Percentiles rank a stretch among this genome's conserved stretches.
phyloP scores from a whole-genome alignment of 2,888 invertebrate species.

The Thyatira batis region DNA sequence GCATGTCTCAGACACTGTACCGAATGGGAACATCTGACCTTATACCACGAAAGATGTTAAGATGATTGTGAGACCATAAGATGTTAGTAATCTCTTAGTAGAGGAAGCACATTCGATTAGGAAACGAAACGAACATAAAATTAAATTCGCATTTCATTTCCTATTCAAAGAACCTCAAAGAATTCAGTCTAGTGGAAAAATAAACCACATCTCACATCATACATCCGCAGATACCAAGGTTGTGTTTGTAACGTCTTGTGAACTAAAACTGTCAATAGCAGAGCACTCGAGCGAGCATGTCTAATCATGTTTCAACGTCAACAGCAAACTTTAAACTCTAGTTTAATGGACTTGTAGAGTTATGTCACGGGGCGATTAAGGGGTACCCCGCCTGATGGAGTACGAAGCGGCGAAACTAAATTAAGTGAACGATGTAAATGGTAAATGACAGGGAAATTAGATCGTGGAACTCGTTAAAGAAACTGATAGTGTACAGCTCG shows the following conservation, averaged over 20 bases:
- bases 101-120: no score
- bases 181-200: neutral
- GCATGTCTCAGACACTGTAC: no score
- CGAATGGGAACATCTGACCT: no score
- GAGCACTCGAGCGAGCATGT: slow-evolving; percentile 22
- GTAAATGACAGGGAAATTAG: slow-evolving; percentile 24
- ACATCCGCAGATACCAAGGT: neutral
- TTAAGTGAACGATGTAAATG: slow-evolving; percentile 29
- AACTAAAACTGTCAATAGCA: slow-evolving; percentile 16
- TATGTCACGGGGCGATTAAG: slow-evolving; percentile 45
- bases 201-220: neutral
- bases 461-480: slow-evolving; percentile 11
- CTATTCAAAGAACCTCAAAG: no score
- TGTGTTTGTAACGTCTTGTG: neutral
- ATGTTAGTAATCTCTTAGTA: no score
- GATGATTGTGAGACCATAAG: no score
- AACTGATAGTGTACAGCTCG: neutral
- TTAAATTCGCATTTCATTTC: no score
- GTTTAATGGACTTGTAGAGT: slow-evolving; percentile 51
- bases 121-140: no score
- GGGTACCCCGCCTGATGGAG: slow-evolving; percentile 34
- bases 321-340: slow-evolving; percentile 44
- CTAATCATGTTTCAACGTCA: slow-evolving; percentile 44
- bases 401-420: slow-evolving; percentile 37
- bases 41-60: no score